Evolutionary conservation across 2,797 vertebrate species (phyloP), one percentile per base, ranked within the genome.

Genomic region (Crenichthys baileyi): DNA sequence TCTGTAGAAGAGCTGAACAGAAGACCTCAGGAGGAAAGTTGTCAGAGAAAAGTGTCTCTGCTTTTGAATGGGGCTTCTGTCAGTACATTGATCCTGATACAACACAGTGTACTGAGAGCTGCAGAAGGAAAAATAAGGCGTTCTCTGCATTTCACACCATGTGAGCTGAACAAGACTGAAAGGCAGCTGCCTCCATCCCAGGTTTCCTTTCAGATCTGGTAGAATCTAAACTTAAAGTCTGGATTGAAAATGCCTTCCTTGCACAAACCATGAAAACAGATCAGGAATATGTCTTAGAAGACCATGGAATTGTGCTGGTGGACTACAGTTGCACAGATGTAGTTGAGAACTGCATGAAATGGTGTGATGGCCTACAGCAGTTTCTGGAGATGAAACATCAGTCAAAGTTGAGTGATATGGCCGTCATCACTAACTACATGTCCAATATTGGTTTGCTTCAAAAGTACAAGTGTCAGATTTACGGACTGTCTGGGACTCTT

Each of bases 321-420:
- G 93, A 94, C 77, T 95, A 86, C 75, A 84, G 70, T 2, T 90
- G 41, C 72, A 94, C 94, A n/a, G 94, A 93, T 29, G 88, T 95
- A 7, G 81, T 95, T n/a, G 82, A 93, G 82, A 93, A 92, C 73
- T 24, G 73, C 75, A 92, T 60, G 90, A 39, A 8, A 79, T 92
- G 79, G 93, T 8, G 79, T 13, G 89, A 95, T 77, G 94, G 95
- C 3, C 87, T 95, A 1, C 94, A 95, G 0, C 94, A 95, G 87
- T 95, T 95, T 29, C 83, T 95, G 22, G 90, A 95, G 84, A 91
- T 95, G 87, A 95, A 95, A 80, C 93, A 95, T 4, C 44, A 73
- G 65, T 75, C 60, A 16, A 94, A 89, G 58, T 65, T 94, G 31
- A 93, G 89, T 26, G 82, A 91, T 44, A 91, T 95, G 92, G 82